A percentile compares a stretch with the other conserved stretches of the same genome.
phyloP scores from a whole-genome alignment of 2,797 vertebrate genomes.

The Tamandua tetradactyla region DNA sequence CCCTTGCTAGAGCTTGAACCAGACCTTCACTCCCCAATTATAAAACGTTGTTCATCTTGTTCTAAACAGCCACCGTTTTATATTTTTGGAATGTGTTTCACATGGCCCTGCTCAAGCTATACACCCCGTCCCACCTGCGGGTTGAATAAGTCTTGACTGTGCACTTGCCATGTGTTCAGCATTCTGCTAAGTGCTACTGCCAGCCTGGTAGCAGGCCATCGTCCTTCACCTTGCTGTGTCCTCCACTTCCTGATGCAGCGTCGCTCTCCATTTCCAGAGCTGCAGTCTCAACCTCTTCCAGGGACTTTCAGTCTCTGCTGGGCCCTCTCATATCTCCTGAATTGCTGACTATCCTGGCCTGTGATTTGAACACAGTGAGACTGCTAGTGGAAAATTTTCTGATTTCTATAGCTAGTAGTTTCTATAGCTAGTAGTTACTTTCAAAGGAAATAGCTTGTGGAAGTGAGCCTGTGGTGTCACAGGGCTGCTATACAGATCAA shows the following conservation, averaged over 20 bases:
- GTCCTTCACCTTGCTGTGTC: rapidly evolving
- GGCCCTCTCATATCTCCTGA: background rate
- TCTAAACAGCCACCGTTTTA: background rate
- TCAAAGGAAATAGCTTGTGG: conserved; percentile 47
- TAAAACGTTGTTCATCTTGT: background rate
- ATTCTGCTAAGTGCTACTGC: background rate
- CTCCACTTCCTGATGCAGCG: background rate
- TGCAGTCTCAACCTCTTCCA: background rate
- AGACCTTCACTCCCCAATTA: background rate
- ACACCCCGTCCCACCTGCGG: background rate
- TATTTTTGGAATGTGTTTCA: background rate
- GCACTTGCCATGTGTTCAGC: background rate
- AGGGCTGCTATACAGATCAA: conserved; percentile 15
- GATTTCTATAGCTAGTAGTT: conserved; percentile 43
- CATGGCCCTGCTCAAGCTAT: background rate
- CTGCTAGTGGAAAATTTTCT: conserved; percentile 6
- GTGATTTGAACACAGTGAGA: background rate
- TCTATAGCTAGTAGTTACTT: conserved; percentile 30
- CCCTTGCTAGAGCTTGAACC: background rate
- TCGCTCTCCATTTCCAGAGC: background rate
- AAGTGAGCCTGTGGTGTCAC: conserved; percentile 25
- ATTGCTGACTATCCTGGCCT: background rate
- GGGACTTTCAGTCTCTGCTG: background rate
- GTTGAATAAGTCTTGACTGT: background rate
- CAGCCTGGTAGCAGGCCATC: rapidly evolving